Percentiles rank a stretch among this genome's conserved stretches.
These are phyloP conservation scores for Lepus oiostolus DNA, from an alignment of 2,797 vertebrate species.

Conservation along the genomic window DNA sequence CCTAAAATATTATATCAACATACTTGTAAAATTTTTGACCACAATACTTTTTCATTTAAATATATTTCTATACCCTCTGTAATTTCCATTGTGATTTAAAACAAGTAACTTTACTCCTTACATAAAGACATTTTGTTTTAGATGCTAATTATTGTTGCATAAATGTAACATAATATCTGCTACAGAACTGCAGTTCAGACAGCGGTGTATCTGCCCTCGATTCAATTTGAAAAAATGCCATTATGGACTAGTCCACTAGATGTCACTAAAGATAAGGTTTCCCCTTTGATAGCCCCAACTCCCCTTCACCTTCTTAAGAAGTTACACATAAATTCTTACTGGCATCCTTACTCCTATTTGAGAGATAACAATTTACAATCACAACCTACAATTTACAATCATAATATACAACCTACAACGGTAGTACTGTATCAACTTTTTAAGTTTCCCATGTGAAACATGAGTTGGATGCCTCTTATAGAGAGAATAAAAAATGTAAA, in stretches of 20 bases:
- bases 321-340: background rate
- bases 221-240: background rate
- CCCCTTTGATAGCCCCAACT: background rate
- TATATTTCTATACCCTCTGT: background rate
- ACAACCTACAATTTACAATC: too few relatives aligned
- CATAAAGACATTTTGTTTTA: background rate
- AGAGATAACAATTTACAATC: background rate
- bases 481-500: background rate
- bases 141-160: background rate
- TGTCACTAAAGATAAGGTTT: constrained; percentile 85
- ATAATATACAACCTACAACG: too few relatives aligned
- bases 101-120: background rate
- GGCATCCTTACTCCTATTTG: background rate
- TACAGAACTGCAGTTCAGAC: background rate
- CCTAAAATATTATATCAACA: background rate
- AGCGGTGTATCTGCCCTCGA: too few relatives aligned
- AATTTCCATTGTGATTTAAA: constrained; percentile 14
- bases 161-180: background rate
- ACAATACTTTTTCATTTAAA: background rate
- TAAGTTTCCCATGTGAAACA: background rate
- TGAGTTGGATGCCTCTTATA: background rate
- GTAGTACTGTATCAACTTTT: background rate
- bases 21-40: background rate
- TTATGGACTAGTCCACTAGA: constrained; percentile 85
- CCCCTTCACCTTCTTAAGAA: constrained; percentile 48